Evolutionary conservation across 2,113 vertebrate genomes (phyloP), one percentile per base, ranked within the genome.

Genomic region (Heliornis fulica): DNA sequence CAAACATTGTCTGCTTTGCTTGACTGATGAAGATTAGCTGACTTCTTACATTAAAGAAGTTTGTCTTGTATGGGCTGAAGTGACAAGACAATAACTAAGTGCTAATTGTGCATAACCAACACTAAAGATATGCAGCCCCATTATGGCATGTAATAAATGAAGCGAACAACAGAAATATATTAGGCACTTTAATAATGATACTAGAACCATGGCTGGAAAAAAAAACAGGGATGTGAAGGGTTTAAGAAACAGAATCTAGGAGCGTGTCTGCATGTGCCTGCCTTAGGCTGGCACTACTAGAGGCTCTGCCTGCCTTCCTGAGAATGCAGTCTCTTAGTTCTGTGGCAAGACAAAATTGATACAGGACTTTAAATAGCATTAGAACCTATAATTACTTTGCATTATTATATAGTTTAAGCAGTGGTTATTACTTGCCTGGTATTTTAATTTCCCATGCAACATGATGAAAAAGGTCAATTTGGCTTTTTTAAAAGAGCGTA

Each of bases 51-150:
- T 98, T 98, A 98, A 97, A 97, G 96, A 97, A 98, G 98, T 98
- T 98, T 98, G 98, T 98, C 98, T 99, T 98, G 96, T 96, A 98
- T 86, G 95, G 97, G 96, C 97, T 97, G 98, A 98, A 98, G 97
- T 98, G 98, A 98, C 98, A 99, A 98, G 98, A 98, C 98, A 98
- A 98, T 99, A 99, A 98, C 98, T 96, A 85, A 97, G 97, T 98
- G 98, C 98, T 99, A 99, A 99, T 99, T 99, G 98, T 98, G 98
- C 98, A 98, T 98, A 99, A 98, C 98, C 98, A 97, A 96, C 95
- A 93, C 97, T 98, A 97, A 97, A 97, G 98, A 97, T 97, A 97
- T 96, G 97, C 97, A 97, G 97, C 74, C 93, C 96, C 97, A 97
- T 98, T 97, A 97, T 89, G 93, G 96, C 96, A 72, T 59, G 96